Conservation (phyloP, 2,888 invertebrate species). For the Diloba caeruleocephala region DNA sequence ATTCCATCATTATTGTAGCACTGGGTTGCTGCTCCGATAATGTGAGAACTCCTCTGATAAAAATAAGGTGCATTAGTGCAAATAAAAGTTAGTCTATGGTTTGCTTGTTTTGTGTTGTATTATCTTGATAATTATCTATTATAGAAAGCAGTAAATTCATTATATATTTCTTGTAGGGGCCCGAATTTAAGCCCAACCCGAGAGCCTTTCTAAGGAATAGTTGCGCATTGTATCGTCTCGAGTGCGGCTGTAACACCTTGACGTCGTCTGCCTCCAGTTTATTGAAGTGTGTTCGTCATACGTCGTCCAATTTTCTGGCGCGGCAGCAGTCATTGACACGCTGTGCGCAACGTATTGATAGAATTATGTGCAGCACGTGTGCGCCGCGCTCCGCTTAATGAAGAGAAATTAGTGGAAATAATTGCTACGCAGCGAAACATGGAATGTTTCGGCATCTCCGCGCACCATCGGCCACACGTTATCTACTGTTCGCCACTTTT, state of each 20-base stretch:
- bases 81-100: too few relatives aligned
- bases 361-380: slow-evolving; percentile 36
- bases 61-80: too few relatives aligned
- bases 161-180: too few relatives aligned
- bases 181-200: too few relatives aligned
- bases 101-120: too few relatives aligned
- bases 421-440: slow-evolving; percentile 37
- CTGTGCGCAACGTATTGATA: slow-evolving; percentile 15
- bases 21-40: too few relatives aligned
- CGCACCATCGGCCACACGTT: slow-evolving; percentile 37
- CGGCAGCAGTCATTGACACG: slow-evolving; percentile 47
- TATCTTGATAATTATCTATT: too few relatives aligned
- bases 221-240: too few relatives aligned
- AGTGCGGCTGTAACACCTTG: neutral
- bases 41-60: too few relatives aligned
- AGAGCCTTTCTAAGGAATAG: too few relatives aligned
- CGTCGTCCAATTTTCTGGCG: slow-evolving; percentile 17
- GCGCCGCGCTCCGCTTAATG: slow-evolving; percentile 39
- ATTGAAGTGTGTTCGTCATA: slow-evolving; percentile 1
- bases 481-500: slow-evolving; percentile 11
- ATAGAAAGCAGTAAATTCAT: too few relatives aligned
- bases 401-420: slow-evolving; percentile 61
- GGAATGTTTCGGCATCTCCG: slow-evolving; percentile 47
- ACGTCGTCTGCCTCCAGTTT: neutral
- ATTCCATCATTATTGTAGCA: too few relatives aligned